Evolutionary conservation across 2,113 vertebrate species (phyloP).

Genomic region (Alethe castanea): DNA sequence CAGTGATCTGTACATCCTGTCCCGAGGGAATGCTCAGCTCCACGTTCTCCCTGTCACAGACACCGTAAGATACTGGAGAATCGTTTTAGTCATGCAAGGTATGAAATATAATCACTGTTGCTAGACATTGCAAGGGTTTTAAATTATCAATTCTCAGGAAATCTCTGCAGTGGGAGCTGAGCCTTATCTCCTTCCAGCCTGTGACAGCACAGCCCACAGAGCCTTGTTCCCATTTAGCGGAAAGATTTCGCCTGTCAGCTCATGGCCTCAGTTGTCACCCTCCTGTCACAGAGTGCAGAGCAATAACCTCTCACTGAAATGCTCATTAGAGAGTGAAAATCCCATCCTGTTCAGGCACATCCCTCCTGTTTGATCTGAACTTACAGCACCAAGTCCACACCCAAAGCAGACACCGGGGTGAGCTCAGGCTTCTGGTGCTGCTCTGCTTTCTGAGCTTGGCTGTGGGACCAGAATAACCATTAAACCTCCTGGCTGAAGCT

Average conservation of each 20-base stretch:
- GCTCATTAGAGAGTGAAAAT: background rate
- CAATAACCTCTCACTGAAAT: background rate
- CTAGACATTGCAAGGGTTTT: background rate
- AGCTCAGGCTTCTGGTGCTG: background rate
- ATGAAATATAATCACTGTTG: background rate
- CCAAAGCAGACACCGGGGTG: background rate
- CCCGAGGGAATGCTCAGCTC: background rate
- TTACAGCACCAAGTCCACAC: background rate
- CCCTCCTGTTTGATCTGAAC: background rate
- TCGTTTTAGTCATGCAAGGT: background rate
- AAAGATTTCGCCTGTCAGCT: background rate
- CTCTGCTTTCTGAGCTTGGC: background rate
- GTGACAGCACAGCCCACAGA: background rate
- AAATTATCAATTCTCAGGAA: background rate
- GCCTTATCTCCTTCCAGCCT: background rate
- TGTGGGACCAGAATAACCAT: background rate
- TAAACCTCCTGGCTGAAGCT: background rate
- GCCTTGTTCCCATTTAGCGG: background rate
- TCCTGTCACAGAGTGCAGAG: background rate
- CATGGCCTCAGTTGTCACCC: background rate
- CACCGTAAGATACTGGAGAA: fast-evolving
- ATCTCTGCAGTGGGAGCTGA: background rate
- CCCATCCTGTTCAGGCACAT: background rate
- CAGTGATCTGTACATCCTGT: background rate
- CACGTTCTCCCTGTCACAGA: background rate